A percentile compares a stretch with the other conserved stretches of the same genome.
Evolutionary conservation across 2,797 vertebrate genomes (phyloP).

Genomic region (Fundulus diaphanus): DNA sequence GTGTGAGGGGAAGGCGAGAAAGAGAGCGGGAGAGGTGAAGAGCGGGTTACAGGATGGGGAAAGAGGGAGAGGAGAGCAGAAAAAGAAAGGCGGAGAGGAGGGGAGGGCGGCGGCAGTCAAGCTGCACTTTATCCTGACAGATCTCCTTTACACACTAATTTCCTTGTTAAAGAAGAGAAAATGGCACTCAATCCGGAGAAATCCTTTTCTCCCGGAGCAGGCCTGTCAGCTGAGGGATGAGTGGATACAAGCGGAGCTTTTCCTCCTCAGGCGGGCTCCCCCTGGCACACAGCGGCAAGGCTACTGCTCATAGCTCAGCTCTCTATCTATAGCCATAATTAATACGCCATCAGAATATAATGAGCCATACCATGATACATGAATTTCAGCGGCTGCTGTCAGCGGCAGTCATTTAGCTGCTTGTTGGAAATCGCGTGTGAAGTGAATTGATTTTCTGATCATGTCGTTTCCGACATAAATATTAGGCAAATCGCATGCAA

Average conservation of each 20-base stretch:
- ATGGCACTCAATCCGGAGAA: slow-evolving; percentile 74
- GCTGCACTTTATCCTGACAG: slow-evolving; percentile 84
- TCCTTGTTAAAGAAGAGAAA: slow-evolving; percentile 84
- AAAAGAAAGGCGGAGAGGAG: slow-evolving; percentile 72
- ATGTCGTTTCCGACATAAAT: slow-evolving; percentile 75
- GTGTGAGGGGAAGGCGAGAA: slow-evolving; percentile 34
- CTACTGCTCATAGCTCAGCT: slow-evolving; percentile 72
- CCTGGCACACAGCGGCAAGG: slow-evolving; percentile 73
- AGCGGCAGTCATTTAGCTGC: slow-evolving; percentile 70
- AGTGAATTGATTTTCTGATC: slow-evolving; percentile 77
- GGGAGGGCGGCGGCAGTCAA: slow-evolving; percentile 71
- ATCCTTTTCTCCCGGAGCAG: slow-evolving; percentile 78
- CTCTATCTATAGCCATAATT: slow-evolving; percentile 78
- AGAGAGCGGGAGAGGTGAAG: slow-evolving; percentile 56
- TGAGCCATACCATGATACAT: slow-evolving; percentile 75
- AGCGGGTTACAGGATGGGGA: slow-evolving; percentile 58
- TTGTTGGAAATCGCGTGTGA: slow-evolving; percentile 72
- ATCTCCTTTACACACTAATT: slow-evolving; percentile 84
- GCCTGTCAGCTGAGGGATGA: slow-evolving; percentile 75
- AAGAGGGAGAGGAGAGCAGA: slow-evolving; percentile 54
- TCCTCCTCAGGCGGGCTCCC: slow-evolving; percentile 78
- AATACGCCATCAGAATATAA: slow-evolving; percentile 78
- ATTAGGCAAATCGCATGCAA: slow-evolving; percentile 73
- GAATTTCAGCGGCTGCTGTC: slow-evolving; percentile 60
- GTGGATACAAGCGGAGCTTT: slow-evolving; percentile 78